Percentiles rank a stretch among this genome's conserved stretches.
phyloP scores from a whole-genome alignment of 1,140 invertebrate species.

The Pseudomyrmex flavicornis region DNA sequence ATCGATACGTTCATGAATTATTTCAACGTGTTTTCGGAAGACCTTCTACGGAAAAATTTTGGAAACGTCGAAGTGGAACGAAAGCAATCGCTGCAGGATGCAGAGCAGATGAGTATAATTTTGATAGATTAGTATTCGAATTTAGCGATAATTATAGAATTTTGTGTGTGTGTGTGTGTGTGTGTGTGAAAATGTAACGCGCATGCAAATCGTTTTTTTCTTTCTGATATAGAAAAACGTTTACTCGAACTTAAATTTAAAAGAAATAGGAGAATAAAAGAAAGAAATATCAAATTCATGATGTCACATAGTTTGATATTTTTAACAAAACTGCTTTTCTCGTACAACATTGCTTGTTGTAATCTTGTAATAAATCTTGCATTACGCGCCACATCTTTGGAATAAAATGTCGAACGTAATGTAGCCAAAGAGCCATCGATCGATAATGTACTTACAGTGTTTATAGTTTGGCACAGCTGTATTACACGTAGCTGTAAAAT shows the following conservation, averaged over 20 bases:
- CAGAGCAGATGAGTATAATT: conserved; percentile 68
- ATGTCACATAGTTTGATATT: background rate
- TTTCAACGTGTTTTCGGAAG: conserved; percentile 28
- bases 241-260: background rate
- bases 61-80: conserved; percentile 30
- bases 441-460: conserved; percentile 8
- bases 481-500: conserved; percentile 37
- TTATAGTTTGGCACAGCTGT: conserved; percentile 47
- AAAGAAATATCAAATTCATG: background rate
- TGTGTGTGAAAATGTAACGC: conserved; percentile 1
- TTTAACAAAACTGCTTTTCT: background rate
- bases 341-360: no score
- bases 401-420: background rate
- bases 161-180: background rate
- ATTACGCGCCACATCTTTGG: conserved; percentile 6
- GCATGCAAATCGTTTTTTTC: background rate
- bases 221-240: background rate
- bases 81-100: conserved; percentile 27
- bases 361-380: background rate
- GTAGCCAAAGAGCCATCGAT: background rate
- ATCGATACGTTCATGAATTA: conserved; percentile 56
- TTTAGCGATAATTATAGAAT: background rate
- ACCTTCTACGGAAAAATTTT: conserved; percentile 30
- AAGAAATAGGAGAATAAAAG: background rate
- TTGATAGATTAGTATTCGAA: conserved; percentile 50